Evolutionary conservation across 2,797 vertebrate species (phyloP), one percentile per base, ranked within the genome.

Genomic region (Pangasius sanitwongsei): DNA sequence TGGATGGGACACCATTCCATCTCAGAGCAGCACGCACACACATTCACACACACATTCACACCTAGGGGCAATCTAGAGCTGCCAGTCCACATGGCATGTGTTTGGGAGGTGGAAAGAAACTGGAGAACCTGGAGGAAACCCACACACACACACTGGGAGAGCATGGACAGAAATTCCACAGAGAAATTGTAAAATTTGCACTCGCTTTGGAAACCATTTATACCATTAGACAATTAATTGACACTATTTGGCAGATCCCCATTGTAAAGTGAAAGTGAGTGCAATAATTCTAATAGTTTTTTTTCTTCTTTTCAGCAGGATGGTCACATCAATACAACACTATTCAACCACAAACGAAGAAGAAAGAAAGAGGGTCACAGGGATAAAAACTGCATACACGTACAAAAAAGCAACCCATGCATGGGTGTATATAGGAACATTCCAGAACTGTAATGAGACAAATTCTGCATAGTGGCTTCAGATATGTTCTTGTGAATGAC

Each of bases 331-430:
- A 67, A 50, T 8, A 12, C 81, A 63, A 74, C 57, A 84, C 85
- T 20, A 25, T 28, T 41, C 53, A 48, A 87, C 80, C 89, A 83
- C 89, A 91, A 41, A 88, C 74, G 80, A 86, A 86, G 77, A 59
- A 41, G 50, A 75, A 78, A 28, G 65, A 87, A 90, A 91, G 15
- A 34, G 53, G 81, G 65, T 82, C 81, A 86, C 61, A 61, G 41
- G 48, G 57, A 28, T 57, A 69, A 82, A 83, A 90, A 81, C 31
- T 85, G 72, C 50, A 67, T 37, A 69, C 87, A 48, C 59, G 48
- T 74, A 85, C 89, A 89, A 72, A 90, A 90, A 72, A 82, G 69
- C 84, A 87, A 83, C 5, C 9, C 50, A 44, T 48, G 87, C 48
- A 59, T n/a, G 57, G 74, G 80, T 53, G 81, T 34, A 31, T 61